Evolutionary conservation across 2,113 vertebrate genomes (phyloP).

Genomic region (Mormyrus lacerda): DNA sequence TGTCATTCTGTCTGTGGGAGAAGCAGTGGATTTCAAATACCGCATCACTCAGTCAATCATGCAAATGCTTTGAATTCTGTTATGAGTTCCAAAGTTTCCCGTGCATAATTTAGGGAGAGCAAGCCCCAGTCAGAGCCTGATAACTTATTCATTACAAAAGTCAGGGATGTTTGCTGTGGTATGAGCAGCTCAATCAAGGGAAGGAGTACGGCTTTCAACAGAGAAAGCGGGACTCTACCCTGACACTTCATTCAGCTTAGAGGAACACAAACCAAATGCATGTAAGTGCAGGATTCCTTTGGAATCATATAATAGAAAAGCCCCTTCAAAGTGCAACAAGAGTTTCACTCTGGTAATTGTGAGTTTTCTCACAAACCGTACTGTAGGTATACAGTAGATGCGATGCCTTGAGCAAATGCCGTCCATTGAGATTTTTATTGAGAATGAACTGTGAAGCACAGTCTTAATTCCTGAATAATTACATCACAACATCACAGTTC

Average conservation of each 20-base stretch:
- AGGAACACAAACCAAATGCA: neutral
- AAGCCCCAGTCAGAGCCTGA: neutral
- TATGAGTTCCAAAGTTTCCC: slow-evolving; percentile 12
- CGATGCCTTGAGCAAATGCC: too few relatives aligned
- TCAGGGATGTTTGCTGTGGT: neutral
- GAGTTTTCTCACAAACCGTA: neutral
- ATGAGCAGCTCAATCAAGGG: neutral
- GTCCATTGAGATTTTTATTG: neutral
- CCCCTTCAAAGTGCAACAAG: neutral
- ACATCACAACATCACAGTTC: neutral
- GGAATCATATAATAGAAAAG: neutral
- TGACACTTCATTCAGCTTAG: neutral
- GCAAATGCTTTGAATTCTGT: slow-evolving; percentile 11
- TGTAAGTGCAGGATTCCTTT: neutral
- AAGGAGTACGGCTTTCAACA: neutral
- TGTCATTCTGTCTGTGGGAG: slow-evolving; percentile 2
- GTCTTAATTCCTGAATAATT: neutral
- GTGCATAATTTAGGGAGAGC: slow-evolving; percentile 1
- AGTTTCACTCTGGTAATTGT: neutral
- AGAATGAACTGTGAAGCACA: neutral
- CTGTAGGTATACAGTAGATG: neutral
- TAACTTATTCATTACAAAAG: slow-evolving; percentile 18
- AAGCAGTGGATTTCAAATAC: neutral
- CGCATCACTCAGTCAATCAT: neutral
- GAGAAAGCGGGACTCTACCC: neutral